Evolutionary conservation across 2,113 vertebrate genomes (phyloP).

Genomic region (Aphyosemion australe): DNA sequence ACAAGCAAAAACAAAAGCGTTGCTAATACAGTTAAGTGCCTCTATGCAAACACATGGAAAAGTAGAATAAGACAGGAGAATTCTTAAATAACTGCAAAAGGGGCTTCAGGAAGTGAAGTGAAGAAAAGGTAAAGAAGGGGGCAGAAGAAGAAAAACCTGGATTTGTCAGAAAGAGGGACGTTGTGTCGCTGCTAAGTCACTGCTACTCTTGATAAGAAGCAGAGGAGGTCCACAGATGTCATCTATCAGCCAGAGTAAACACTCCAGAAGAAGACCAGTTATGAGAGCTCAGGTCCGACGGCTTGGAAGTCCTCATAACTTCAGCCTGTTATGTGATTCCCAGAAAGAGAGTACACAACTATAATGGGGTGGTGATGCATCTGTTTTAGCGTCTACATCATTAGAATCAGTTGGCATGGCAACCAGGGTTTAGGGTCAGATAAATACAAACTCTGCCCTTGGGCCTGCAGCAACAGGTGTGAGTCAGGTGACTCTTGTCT

Average conservation of each 20-base stretch:
- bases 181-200: conserved; percentile 23
- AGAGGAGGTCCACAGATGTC: conserved; percentile 24
- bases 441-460: neutral
- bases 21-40: too few species aligned
- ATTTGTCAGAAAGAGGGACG: conserved; percentile 6
- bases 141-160: neutral
- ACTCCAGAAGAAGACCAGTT: conserved; percentile 22
- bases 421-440: conserved; percentile 32
- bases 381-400: conserved; percentile 47
- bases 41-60: too few species aligned
- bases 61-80: too few species aligned
- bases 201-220: conserved; percentile 29
- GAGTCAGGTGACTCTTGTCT: conserved; percentile 27
- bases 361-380: conserved; percentile 16
- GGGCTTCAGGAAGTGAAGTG: too few species aligned
- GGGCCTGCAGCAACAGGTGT: conserved; percentile 51
- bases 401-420: conserved; percentile 50
- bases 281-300: conserved; percentile 4
- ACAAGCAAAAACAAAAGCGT: too few species aligned
- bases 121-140: neutral
- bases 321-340: conserved; percentile 18
- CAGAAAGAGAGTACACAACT: neutral
- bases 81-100: too few species aligned
- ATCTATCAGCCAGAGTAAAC: conserved; percentile 41
- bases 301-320: conserved; percentile 21